phyloP scores from a whole-genome alignment of 2,797 vertebrate genomes.

The Pipistrellus nathusii region DNA sequence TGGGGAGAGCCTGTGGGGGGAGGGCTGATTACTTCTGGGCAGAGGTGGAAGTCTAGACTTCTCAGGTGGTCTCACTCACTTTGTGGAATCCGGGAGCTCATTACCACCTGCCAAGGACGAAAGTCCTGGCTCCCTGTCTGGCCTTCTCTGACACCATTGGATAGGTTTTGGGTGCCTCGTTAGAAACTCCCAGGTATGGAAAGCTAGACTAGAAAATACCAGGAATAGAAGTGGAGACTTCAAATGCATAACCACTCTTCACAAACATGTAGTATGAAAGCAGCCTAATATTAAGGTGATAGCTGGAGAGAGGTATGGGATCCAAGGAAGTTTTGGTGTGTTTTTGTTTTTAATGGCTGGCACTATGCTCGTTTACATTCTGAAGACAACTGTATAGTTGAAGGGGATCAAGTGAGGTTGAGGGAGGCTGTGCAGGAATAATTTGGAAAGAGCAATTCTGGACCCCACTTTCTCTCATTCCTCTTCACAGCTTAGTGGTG shows the following conservation, averaged over 20 bases:
- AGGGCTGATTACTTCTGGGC: neutral
- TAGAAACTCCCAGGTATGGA: neutral
- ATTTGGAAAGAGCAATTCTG: neutral
- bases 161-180: neutral
- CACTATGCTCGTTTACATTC: neutral
- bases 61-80: neutral
- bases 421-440: neutral
- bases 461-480: neutral
- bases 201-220: neutral
- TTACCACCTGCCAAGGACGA: neutral
- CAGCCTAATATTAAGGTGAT: neutral
- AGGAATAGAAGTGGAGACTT: neutral
- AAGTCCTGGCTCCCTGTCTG: neutral
- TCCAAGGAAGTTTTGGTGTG: neutral
- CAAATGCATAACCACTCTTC: neutral
- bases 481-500: neutral
- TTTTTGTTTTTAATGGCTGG: neutral
- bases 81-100: neutral
- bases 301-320: neutral
- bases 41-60: neutral
- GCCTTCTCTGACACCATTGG: neutral
- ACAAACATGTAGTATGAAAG: neutral
- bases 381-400: neutral
- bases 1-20: accelerated
- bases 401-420: neutral